A percentile compares a stretch with the other conserved stretches of the same genome.
These are phyloP conservation scores for Hyposmocoma kahamanoa DNA, from an alignment of 1,140 invertebrate genomes.

Conservation along the genomic window DNA sequence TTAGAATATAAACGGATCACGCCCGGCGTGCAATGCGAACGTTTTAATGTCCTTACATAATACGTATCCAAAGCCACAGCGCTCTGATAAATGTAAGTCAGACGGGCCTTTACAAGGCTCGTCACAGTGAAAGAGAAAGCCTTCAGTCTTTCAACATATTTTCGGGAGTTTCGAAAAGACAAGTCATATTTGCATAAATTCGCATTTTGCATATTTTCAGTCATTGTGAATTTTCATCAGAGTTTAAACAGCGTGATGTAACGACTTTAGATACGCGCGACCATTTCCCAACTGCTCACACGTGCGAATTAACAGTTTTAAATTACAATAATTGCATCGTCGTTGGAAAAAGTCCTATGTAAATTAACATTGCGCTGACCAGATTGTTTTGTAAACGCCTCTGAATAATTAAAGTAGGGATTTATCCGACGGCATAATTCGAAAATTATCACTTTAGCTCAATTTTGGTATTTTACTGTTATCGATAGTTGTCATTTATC, in stretches of 20 bases:
- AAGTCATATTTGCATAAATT: constrained; percentile 20
- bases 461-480: too few species aligned
- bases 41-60: too few species aligned
- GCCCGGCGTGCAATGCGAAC: constrained; percentile 1
- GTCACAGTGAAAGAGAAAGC: not conserved
- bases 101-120: not conserved
- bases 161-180: constrained; percentile 12
- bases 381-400: too few species aligned
- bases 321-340: not conserved
- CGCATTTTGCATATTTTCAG: constrained; percentile 17
- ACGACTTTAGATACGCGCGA: constrained; percentile 10
- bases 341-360: not conserved
- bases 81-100: too few species aligned
- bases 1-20: constrained; percentile 41
- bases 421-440: too few species aligned
- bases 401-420: too few species aligned
- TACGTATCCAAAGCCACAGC: too few species aligned
- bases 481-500: too few species aligned
- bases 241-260: not conserved
- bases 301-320: not conserved
- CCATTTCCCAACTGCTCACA: constrained; percentile 3
- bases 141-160: not conserved
- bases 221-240: constrained; percentile 1
- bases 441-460: too few species aligned
- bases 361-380: not conserved